phyloP scores from a whole-genome alignment of 2,888 invertebrate genomes.

The Agapetus fuscipes region DNA sequence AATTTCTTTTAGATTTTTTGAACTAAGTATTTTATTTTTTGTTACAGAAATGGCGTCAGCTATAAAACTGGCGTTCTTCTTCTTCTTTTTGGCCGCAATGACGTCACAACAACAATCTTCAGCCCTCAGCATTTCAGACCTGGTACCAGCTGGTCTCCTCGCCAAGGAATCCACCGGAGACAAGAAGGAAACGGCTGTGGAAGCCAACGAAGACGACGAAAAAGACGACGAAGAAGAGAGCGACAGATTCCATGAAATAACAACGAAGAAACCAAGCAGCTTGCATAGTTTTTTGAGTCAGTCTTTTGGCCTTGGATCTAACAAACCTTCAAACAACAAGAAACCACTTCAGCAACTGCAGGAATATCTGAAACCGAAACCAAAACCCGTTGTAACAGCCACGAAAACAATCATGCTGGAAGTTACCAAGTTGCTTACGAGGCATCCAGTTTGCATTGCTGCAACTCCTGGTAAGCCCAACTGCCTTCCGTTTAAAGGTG shows the following conservation, averaged over 20 bases:
- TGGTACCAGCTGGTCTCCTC: too few relatives aligned
- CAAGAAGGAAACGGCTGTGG: background rate
- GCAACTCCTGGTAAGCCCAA: slow-evolving; percentile 1
- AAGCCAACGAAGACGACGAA: background rate
- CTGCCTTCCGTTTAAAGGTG: background rate
- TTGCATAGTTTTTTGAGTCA: slow-evolving; percentile 4
- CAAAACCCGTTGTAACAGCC: slow-evolving; percentile 4
- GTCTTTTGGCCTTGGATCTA: slow-evolving; percentile 4
- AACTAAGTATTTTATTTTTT: too few relatives aligned
- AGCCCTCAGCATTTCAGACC: too few relatives aligned
- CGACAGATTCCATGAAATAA: too few relatives aligned
- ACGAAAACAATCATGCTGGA: slow-evolving; percentile 14
- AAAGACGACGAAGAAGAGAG: slow-evolving; percentile 6
- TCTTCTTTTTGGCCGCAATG: slow-evolving; percentile 5
- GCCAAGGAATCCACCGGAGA: background rate
- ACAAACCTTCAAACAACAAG: slow-evolving; percentile 4
- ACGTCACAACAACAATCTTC: too few relatives aligned
- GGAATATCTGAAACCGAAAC: slow-evolving; percentile 3
- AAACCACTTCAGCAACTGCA: slow-evolving; percentile 6
- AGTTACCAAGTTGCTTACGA: slow-evolving; percentile 10
- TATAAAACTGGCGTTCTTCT: slow-evolving; percentile 8
- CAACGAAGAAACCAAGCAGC: slow-evolving; percentile 8
- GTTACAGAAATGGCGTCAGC: slow-evolving; percentile 12
- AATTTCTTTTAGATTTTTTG: too few relatives aligned
- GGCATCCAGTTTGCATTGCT: slow-evolving; percentile 17